Evolutionary conservation across 2,888 invertebrate species (phyloP).

Genomic region (Dendrolimus houi): DNA sequence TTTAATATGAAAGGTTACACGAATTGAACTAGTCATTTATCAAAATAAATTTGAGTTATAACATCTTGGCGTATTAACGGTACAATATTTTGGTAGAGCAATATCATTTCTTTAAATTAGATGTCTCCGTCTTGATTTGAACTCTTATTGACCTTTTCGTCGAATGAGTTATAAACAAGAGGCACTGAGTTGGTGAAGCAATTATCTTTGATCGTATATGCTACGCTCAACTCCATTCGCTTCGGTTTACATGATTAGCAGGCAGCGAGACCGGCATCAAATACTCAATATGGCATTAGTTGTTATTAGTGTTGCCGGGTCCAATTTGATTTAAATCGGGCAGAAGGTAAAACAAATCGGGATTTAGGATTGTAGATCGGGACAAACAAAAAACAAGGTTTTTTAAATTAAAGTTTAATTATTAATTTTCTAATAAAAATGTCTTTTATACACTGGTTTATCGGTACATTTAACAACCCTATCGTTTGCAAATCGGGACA

Average conservation of each 20-base stretch:
- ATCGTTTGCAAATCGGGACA: too few species aligned
- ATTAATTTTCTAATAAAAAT: too few species aligned
- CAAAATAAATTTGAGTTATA: background rate
- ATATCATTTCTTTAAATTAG: background rate
- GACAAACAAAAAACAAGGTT: too few species aligned
- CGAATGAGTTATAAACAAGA: background rate
- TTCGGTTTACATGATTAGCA: background rate
- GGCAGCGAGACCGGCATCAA: background rate
- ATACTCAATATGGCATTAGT: too few species aligned
- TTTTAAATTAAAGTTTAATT: too few species aligned
- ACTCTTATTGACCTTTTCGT: background rate
- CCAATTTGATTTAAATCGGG: too few species aligned
- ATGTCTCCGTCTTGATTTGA: background rate
- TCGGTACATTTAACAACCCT: too few species aligned
- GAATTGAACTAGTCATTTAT: background rate
- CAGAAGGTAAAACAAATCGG: too few species aligned
- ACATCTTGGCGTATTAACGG: background rate
- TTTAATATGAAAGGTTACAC: background rate
- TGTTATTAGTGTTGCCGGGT: too few species aligned
- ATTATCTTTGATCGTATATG: constrained; percentile 9
- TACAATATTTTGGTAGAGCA: background rate
- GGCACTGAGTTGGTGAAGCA: background rate
- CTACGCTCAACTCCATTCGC: background rate
- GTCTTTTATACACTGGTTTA: too few species aligned
- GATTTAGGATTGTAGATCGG: too few species aligned